Evolutionary conservation across 2,113 vertebrate species (phyloP).

Genomic region (Egretta garzetta): DNA sequence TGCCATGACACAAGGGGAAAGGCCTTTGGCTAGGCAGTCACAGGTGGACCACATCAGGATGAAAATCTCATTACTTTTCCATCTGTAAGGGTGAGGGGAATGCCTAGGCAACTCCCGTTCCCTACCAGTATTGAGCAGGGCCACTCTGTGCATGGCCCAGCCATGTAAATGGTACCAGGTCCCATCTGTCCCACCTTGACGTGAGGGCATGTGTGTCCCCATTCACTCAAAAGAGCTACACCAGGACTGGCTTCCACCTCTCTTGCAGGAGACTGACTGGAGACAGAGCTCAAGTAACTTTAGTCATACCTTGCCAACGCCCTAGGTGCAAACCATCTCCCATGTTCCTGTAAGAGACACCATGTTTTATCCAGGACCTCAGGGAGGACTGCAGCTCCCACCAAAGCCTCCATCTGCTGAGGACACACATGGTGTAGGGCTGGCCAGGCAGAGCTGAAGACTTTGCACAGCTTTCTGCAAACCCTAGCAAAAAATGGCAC

Average conservation of each 20-base stretch:
- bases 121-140: neutral
- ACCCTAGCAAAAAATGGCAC: neutral
- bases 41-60: neutral
- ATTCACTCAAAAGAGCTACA: neutral
- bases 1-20: neutral
- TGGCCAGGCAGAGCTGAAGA: neutral
- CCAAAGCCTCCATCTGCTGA: neutral
- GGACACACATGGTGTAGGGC: fast-evolving
- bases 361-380: neutral
- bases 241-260: neutral
- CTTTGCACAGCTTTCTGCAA: neutral
- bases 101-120: neutral
- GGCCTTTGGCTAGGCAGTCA: neutral
- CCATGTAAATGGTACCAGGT: neutral
- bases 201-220: fast-evolving
- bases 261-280: neutral
- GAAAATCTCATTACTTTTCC: neutral
- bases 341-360: neutral
- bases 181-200: neutral
- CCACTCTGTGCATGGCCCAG: neutral
- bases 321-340: neutral
- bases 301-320: fast-evolving
- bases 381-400: neutral
- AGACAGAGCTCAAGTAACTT: neutral
- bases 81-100: neutral